Percentiles rank a stretch among this genome's conserved stretches.
Evolutionary conservation across 1,140 invertebrate species (phyloP).

Genomic region (Lucilia cuprina): DNA sequence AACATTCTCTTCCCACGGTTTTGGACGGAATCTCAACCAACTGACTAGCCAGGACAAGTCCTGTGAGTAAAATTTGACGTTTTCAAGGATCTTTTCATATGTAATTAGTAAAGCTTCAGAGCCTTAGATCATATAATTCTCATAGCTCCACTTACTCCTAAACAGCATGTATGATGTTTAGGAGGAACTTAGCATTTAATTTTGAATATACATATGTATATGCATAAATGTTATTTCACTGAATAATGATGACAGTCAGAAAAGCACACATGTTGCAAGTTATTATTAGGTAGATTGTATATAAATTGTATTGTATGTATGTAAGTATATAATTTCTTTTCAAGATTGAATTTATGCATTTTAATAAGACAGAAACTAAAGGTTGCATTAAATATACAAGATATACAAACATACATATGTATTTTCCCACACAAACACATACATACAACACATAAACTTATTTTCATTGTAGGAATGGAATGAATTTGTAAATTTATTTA

Average conservation of each 20-base stretch:
- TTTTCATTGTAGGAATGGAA: neutral
- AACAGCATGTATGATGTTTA: no score
- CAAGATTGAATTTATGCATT: neutral
- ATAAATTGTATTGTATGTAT: neutral
- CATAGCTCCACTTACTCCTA: no score
- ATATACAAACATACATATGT: neutral
- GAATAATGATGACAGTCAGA: neutral
- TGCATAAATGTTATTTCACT: neutral
- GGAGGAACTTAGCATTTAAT: neutral
- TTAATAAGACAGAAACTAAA: neutral
- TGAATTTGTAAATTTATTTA: constrained; percentile 4
- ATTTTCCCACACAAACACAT: neutral
- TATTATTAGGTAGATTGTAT: neutral
- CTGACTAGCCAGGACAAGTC: no score
- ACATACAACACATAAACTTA: neutral
- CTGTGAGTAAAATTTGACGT: no score
- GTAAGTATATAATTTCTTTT: no score
- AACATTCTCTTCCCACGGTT: no score
- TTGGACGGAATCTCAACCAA: no score
- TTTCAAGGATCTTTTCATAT: no score
- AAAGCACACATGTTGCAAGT: neutral
- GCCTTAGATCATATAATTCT: no score
- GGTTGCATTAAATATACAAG: neutral
- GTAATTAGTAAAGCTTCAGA: no score
- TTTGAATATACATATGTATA: neutral